These are phyloP conservation scores for Odocoileus virginianus DNA, from an alignment of 2,113 vertebrate species.

Conservation along the genomic window DNA sequence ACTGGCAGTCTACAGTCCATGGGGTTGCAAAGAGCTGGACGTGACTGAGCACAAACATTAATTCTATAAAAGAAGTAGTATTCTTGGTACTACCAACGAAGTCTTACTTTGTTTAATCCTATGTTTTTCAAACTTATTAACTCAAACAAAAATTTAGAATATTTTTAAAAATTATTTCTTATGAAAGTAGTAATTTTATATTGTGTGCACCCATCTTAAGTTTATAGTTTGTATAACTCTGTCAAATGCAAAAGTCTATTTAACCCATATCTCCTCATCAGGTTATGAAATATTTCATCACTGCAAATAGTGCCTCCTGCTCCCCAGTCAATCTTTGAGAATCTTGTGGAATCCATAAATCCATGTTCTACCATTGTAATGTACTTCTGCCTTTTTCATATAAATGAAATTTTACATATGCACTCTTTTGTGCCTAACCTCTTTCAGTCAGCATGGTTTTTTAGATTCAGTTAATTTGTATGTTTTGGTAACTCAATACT, in stretches of 20 bases:
- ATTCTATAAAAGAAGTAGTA: background rate
- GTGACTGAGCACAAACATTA: background rate
- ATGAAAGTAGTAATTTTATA: background rate
- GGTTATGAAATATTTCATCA: background rate
- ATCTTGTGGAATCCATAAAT: background rate
- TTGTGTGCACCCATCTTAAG: background rate
- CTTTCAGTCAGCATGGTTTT: background rate
- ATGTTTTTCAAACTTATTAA: background rate
- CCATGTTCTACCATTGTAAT: background rate
- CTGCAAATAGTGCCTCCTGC: background rate
- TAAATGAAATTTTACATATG: background rate
- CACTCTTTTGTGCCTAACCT: background rate
- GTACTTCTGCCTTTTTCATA: background rate
- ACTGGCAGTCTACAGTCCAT: background rate
- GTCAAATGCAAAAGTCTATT: background rate
- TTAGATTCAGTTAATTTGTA: background rate
- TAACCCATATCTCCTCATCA: background rate
- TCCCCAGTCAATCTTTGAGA: background rate
- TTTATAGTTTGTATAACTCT: background rate
- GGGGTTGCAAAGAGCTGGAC: background rate
- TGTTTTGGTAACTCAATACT: background rate
- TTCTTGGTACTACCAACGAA: background rate
- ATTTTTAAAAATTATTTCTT: background rate
- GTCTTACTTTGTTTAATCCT: background rate
- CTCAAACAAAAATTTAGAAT: background rate